Conservation (phyloP, 2,888 invertebrate species). For the Archips xylosteana region DNA sequence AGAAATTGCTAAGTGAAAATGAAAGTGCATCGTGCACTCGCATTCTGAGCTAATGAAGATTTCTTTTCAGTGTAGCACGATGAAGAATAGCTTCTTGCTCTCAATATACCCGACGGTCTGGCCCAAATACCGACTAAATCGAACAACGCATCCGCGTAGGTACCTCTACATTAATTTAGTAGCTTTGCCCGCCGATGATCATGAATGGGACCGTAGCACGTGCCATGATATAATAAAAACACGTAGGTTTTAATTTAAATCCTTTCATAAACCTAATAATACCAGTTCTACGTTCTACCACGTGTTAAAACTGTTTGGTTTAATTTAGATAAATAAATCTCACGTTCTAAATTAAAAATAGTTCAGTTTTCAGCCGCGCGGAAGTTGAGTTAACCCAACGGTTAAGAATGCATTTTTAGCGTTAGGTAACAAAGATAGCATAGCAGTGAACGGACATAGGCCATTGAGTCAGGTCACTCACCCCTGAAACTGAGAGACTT, state of each 20-base stretch:
- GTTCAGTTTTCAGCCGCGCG: slow-evolving; percentile 23
- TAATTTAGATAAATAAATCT: background rate
- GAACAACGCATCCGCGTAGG: slow-evolving; percentile 10
- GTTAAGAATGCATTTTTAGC: slow-evolving; percentile 37
- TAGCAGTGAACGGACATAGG: slow-evolving; percentile 56
- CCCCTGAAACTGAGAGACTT: slow-evolving; percentile 66
- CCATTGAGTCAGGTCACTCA: slow-evolving; percentile 76
- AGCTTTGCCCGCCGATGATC: slow-evolving; percentile 35
- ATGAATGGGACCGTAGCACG: slow-evolving; percentile 40
- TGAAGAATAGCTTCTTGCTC: slow-evolving; percentile 75
- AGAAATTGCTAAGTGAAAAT: slow-evolving; percentile 64
- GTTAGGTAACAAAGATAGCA: slow-evolving; percentile 42
- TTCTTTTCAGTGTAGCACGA: slow-evolving; percentile 57
- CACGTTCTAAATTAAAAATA: slow-evolving; percentile 26
- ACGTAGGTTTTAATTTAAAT: background rate
- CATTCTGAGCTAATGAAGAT: slow-evolving; percentile 53
- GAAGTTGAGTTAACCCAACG: slow-evolving; percentile 27
- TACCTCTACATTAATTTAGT: background rate
- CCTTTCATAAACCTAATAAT: slow-evolving; percentile 12
- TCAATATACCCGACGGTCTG: slow-evolving; percentile 60
- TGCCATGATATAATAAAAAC: background rate
- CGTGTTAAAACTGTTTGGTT: slow-evolving; percentile 32
- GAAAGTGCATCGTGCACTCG: slow-evolving; percentile 53
- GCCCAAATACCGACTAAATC: slow-evolving; percentile 69
- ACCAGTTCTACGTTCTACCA: background rate